A percentile compares a stretch with the other conserved stretches of the same genome.
Conservation (phyloP, 2,888 invertebrate species). For the Hymenopus coronatus region DNA sequence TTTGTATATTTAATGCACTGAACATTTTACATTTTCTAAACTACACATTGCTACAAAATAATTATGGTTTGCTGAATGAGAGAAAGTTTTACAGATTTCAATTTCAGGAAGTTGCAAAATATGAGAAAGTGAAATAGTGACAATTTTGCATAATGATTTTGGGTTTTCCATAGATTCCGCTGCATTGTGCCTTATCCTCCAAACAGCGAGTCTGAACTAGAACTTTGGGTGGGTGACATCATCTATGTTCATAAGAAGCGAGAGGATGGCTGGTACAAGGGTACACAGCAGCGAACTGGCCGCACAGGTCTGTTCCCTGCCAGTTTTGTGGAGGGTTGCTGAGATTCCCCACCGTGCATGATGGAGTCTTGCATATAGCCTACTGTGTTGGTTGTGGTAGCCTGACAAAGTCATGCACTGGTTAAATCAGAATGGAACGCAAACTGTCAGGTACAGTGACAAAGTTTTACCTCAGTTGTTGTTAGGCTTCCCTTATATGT, state of each 20-base stretch:
- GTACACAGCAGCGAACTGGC: slow-evolving; percentile 84
- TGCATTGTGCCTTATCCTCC: slow-evolving; percentile 94
- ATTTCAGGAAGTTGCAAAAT: background rate
- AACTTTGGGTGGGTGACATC: slow-evolving; percentile 85
- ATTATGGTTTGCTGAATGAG: too few relatives aligned
- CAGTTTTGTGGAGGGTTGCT: slow-evolving; percentile 80
- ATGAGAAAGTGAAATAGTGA: background rate
- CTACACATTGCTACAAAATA: too few relatives aligned
- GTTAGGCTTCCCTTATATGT: background rate
- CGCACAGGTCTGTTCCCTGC: slow-evolving; percentile 93
- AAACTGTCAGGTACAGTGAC: background rate
- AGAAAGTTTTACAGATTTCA: background rate
- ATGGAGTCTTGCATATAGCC: slow-evolving; percentile 48
- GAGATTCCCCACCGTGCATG: slow-evolving; percentile 46
- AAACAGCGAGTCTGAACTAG: slow-evolving; percentile 89
- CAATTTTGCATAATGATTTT: background rate
- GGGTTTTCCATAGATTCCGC: slow-evolving; percentile 62
- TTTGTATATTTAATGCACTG: too few relatives aligned
- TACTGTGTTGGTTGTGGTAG: background rate
- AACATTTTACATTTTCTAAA: too few relatives aligned
- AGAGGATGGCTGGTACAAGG: slow-evolving; percentile 95
- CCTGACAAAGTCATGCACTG: slow-evolving; percentile 3
- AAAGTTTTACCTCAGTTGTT: background rate
- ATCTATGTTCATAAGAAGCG: slow-evolving; percentile 89
- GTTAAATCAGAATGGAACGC: background rate